Conservation (phyloP, 2,888 invertebrate genomes). For the Strigamia transsilvanica region DNA sequence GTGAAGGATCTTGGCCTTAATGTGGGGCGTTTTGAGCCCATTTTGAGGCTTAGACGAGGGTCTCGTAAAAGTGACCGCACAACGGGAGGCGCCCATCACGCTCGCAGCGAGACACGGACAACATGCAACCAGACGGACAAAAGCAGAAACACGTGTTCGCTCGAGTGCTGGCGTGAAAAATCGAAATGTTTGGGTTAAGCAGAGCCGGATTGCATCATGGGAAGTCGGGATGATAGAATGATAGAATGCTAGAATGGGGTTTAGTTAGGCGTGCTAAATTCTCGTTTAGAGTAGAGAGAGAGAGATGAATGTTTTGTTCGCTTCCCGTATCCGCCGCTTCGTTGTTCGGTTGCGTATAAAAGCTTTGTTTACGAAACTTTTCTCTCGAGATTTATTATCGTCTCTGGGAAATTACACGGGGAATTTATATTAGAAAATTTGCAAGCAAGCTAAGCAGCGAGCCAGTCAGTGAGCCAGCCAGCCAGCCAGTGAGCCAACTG, state of each 20-base stretch:
- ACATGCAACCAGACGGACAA: not conserved
- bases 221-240: no score
- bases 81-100: constrained; percentile 23
- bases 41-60: constrained; percentile 48
- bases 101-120: no score
- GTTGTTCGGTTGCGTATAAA: constrained; percentile 19
- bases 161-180: not conserved
- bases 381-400: constrained; percentile 16
- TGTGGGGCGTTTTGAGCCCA: constrained; percentile 15
- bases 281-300: not conserved
- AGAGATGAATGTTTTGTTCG: constrained; percentile 26
- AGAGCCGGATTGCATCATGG: no score
- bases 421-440: constrained; percentile 34
- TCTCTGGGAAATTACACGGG: constrained; percentile 17
- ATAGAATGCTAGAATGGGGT: no score
- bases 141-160: not conserved
- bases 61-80: constrained; percentile 46
- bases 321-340: not conserved
- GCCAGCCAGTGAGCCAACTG: no score
- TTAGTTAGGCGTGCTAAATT: not conserved
- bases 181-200: not conserved
- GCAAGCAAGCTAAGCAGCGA: no score
- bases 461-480: no score
- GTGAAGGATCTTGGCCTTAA: constrained; percentile 48
- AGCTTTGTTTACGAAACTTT: constrained; percentile 30